Conservation (phyloP, 2,888 invertebrate species). For the Neria commutata region DNA sequence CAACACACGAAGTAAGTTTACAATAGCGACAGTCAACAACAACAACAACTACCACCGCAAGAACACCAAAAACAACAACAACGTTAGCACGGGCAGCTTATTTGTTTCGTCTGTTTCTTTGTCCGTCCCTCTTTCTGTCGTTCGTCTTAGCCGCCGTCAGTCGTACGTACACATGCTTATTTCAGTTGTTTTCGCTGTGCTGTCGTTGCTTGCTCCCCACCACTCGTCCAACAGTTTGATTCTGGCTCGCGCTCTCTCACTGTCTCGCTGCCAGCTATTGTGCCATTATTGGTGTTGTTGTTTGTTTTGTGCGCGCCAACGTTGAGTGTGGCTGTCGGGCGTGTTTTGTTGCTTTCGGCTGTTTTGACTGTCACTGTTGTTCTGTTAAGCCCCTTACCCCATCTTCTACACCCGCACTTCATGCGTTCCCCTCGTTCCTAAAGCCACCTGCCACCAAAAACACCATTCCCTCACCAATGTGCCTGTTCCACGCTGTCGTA, state of each 20-base stretch:
- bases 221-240: too few relatives aligned
- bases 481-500: too few relatives aligned
- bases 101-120: too few relatives aligned
- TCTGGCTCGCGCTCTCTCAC: background rate
- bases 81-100: conserved; percentile 44
- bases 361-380: too few relatives aligned
- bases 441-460: too few relatives aligned
- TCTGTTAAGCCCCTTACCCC: too few relatives aligned
- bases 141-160: conserved; percentile 47
- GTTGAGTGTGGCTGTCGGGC: conserved; percentile 1
- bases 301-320: background rate
- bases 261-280: background rate
- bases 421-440: too few relatives aligned
- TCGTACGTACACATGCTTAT: conserved; percentile 42
- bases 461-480: too few relatives aligned
- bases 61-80: conserved; percentile 38
- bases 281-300: conserved; percentile 4
- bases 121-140: too few relatives aligned
- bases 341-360: background rate
- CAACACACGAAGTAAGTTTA: conserved; percentile 12
- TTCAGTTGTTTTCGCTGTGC: conserved; percentile 30
- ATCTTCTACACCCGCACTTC: too few relatives aligned
- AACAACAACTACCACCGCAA: conserved; percentile 18
- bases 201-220: too few relatives aligned
- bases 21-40: conserved; percentile 23